These are phyloP conservation scores for Actinia equina DNA, from an alignment of 64 coral and sea anemone species.

Conservation along the genomic window DNA sequence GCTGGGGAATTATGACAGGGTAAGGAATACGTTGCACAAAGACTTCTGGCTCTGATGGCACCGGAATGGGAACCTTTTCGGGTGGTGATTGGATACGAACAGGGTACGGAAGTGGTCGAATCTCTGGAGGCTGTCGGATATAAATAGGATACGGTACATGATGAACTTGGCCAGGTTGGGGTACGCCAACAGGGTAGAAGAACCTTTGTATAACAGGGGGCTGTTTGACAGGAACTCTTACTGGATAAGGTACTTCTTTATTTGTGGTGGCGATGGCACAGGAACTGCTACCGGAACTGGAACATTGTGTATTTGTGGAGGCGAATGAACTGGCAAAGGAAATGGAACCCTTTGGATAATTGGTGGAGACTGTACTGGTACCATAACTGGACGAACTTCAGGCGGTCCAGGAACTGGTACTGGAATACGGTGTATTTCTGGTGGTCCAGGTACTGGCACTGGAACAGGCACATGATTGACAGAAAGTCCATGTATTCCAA, in stretches of 20 bases:
- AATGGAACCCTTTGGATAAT: slow-evolving; percentile 40
- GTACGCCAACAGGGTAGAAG: slow-evolving; percentile 49
- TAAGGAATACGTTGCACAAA: slow-evolving; percentile 67
- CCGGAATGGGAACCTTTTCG: slow-evolving; percentile 48
- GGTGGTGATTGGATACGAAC: slow-evolving; percentile 51
- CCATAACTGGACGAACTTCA: slow-evolving; percentile 20
- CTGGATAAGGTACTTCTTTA: slow-evolving; percentile 69
- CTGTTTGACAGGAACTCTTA: slow-evolving; percentile 53
- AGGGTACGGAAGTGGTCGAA: slow-evolving; percentile 42
- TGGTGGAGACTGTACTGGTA: slow-evolving; percentile 37
- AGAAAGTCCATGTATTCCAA: background rate
- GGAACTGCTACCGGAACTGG: slow-evolving; percentile 43
- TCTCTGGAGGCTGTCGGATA: slow-evolving; percentile 64
- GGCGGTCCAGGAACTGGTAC: slow-evolving; percentile 57
- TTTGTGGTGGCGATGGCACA: slow-evolving; percentile 50
- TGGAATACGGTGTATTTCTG: slow-evolving; percentile 51
- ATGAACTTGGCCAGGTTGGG: slow-evolving; percentile 50
- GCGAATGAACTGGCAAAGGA: slow-evolving; percentile 47
- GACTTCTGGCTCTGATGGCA: slow-evolving; percentile 51
- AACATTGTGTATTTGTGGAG: slow-evolving; percentile 48
- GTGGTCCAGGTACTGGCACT: slow-evolving; percentile 38
- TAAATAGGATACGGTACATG: slow-evolving; percentile 66
- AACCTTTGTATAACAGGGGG: slow-evolving; percentile 63
- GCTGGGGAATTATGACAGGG: slow-evolving; percentile 43
- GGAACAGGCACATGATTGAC: background rate